Conservation (phyloP, 2,797 vertebrate genomes). For the Chiloscyllium punctatum region DNA sequence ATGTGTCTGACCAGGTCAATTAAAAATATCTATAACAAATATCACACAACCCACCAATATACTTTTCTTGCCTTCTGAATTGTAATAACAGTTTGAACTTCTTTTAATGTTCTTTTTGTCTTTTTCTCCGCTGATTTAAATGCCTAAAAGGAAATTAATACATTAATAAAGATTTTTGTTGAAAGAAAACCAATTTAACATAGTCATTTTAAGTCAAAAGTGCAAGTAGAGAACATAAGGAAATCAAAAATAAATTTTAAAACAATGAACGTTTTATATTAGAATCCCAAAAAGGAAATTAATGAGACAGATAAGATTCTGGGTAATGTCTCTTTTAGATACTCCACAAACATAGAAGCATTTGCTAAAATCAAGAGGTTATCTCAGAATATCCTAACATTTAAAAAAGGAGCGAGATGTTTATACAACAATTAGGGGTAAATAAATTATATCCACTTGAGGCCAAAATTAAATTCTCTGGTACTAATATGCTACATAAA, state of each 20-base stretch:
- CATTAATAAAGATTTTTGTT: slow-evolving; percentile 26
- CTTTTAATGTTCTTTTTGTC: slow-evolving; percentile 91
- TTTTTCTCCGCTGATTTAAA: slow-evolving; percentile 99
- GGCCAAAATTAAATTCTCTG: background rate
- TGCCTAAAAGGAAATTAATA: slow-evolving; percentile 60
- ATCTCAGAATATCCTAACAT: background rate
- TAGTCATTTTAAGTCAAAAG: background rate
- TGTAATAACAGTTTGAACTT: slow-evolving; percentile 91
- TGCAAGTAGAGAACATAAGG: background rate
- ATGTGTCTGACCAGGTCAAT: too few species aligned
- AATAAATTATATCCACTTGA: background rate
- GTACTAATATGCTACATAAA: background rate
- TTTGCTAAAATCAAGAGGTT: background rate
- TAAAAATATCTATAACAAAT: background rate
- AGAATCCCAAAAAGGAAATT: background rate
- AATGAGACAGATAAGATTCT: background rate
- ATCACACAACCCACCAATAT: slow-evolving; percentile 75
- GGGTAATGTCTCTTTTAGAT: background rate
- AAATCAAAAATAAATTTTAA: too few species aligned
- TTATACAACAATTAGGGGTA: background rate
- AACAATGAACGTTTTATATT: background rate
- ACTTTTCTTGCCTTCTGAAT: slow-evolving; percentile 97
- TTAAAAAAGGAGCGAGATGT: background rate
- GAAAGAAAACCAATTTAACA: background rate
- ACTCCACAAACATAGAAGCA: background rate